These are phyloP conservation scores for Molossus alvarezi DNA, from an alignment of 2,797 vertebrate genomes.

Conservation along the genomic window DNA sequence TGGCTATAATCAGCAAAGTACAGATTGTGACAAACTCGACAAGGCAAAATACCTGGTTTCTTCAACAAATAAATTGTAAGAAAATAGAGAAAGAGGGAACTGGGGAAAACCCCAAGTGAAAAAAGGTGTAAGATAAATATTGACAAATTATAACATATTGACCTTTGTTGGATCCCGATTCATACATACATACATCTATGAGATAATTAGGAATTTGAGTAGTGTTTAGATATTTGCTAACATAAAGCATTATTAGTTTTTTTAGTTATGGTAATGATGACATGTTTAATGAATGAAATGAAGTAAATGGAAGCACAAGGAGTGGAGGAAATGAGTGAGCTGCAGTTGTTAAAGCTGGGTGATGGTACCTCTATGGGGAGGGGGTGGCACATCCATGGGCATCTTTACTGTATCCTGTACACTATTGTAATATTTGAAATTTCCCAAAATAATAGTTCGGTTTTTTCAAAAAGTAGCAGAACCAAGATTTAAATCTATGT, in stretches of 20 bases:
- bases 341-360: neutral
- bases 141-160: neutral
- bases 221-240: slow-evolving; percentile 1
- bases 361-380: neutral
- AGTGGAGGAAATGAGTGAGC: neutral
- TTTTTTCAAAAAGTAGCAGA: neutral
- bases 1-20: slow-evolving; percentile 40
- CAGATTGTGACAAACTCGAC: neutral
- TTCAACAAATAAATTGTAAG: slow-evolving; percentile 48
- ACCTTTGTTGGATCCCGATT: neutral
- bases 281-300: slow-evolving; percentile 29
- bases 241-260: slow-evolving; percentile 8
- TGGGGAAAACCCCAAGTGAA: neutral
- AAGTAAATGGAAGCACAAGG: neutral
- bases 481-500: slow-evolving; percentile 58
- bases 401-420: slow-evolving; percentile 23
- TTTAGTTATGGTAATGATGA: slow-evolving; percentile 3
- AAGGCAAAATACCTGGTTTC: neutral
- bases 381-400: neutral
- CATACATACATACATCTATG: neutral
- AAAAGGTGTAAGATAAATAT: neutral
- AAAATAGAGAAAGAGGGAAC: neutral
- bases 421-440: slow-evolving; percentile 23
- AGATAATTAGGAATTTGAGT: slow-evolving; percentile 2
- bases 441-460: neutral